Conservation (phyloP, 2,888 invertebrate genomes). For the Tillus elongatus region DNA sequence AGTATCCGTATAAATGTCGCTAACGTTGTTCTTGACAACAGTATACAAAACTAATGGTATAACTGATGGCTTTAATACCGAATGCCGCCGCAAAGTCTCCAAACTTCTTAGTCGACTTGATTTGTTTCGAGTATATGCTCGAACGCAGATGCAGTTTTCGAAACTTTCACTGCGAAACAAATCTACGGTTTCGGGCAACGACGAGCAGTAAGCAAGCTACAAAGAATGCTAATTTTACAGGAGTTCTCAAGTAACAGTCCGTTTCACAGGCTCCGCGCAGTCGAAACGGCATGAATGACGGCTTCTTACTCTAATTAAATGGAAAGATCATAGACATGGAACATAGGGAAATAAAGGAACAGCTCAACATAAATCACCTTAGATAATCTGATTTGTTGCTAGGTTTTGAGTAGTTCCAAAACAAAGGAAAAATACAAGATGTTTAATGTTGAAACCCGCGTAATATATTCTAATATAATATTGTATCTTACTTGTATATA, state of each 20-base stretch:
- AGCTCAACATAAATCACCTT: too few relatives aligned
- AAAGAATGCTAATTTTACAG: conserved; percentile 22
- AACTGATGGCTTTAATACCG: conserved; percentile 27
- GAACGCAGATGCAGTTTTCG: conserved; percentile 18
- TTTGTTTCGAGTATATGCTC: conserved; percentile 24
- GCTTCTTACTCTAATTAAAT: too few relatives aligned
- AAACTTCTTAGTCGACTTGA: conserved; percentile 29
- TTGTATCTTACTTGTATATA: too few relatives aligned
- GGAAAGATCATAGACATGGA: too few relatives aligned
- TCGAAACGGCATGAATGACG: too few relatives aligned
- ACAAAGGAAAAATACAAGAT: too few relatives aligned
- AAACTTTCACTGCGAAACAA: conserved; percentile 19
- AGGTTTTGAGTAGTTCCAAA: too few relatives aligned
- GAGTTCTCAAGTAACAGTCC: conserved; percentile 9
- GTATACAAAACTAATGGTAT: conserved; percentile 25
- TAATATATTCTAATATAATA: too few relatives aligned
- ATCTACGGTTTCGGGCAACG: conserved; percentile 12
- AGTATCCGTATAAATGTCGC: conserved; percentile 24
- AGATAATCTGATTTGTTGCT: too few relatives aligned
- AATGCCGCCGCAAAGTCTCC: conserved; percentile 29
- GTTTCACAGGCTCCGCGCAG: too few relatives aligned
- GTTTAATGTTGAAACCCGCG: too few relatives aligned
- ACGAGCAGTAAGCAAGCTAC: conserved; percentile 18
- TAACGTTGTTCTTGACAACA: conserved; percentile 22
- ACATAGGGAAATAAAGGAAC: too few relatives aligned